Conservation (phyloP, 1,140 invertebrate species). For the Phocides pigmalion region DNA sequence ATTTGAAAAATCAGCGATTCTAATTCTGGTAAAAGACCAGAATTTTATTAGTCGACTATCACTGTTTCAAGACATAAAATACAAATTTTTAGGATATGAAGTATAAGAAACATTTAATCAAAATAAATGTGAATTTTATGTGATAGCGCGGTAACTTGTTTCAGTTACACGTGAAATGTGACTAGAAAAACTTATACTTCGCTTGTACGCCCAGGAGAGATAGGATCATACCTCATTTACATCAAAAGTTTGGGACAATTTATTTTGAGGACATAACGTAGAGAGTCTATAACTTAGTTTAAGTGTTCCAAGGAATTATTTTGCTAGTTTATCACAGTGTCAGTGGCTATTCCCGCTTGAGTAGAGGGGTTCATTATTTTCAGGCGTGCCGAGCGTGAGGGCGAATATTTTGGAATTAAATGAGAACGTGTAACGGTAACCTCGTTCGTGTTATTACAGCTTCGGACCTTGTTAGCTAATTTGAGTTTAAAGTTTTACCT, state of each 20-base stretch:
- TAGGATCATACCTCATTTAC: too few species aligned
- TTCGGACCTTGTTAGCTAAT: constrained; percentile 5
- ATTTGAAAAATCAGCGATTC: too few species aligned
- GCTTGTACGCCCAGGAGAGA: not conserved
- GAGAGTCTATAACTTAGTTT: too few species aligned
- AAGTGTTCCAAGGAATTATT: not conserved
- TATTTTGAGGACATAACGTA: not conserved
- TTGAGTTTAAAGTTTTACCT: not conserved
- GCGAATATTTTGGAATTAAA: constrained; percentile 28
- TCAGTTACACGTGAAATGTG: too few species aligned
- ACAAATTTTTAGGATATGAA: too few species aligned
- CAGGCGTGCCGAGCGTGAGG: constrained; percentile 3
- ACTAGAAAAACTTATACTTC: too few species aligned
- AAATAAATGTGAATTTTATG: too few species aligned
- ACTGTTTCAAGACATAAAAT: too few species aligned
- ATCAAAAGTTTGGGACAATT: not conserved
- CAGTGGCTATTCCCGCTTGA: constrained; percentile 7
- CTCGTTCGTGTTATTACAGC: constrained; percentile 13
- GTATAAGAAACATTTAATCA: too few species aligned
- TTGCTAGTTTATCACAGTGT: constrained; percentile 15
- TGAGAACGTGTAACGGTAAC: constrained; percentile 12
- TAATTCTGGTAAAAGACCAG: too few species aligned
- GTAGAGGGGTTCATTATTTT: constrained; percentile 23
- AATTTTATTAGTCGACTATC: too few species aligned
- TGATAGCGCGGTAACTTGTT: too few species aligned